Evolutionary conservation across 92 coral and sea anemone species (phyloP), one percentile per base, ranked within the genome.

Genomic region (Isaurus tuberculatus): DNA sequence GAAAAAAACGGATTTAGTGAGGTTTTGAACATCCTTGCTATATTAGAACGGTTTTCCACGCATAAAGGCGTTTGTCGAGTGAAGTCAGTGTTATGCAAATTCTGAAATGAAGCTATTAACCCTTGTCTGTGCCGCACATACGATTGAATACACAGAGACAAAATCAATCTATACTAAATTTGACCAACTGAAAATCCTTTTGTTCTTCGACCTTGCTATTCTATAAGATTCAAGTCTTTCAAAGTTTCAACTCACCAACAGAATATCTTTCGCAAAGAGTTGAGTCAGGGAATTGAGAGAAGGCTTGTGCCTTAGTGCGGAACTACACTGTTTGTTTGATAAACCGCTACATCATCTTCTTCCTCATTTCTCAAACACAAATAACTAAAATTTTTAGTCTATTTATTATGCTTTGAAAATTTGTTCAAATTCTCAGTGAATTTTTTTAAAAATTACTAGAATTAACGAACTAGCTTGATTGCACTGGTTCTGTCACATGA

Each of bases 61-160:
- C 69, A 26, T 16, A 63, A 26, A 27, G 8, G 32, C 2, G 34
- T 63, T 63, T 63, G 69, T 63, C 33, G 69, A 63, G 69, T 63
- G 69, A 16, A 5, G 36, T 26, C 27, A 63, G 36, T 63, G 69
- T 63, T 63, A 63, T 63, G 69, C 32, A 63, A 63, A 63, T 25
- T 40, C 11, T 40, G 46, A 40, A 40, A 40, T 13, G 15, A 0
- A 29, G 2, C 26, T 10, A 11, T 29, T 15, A 63, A 27, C 27
- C 14, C 14, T 29, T 8, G 29, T 25, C 29, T 63, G n/a, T 63
- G 26, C 14, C 13, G 7, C 9, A 63, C 19, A 29, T 13, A 11
- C 10, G 15, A 10, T 13, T 17, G 4, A 55, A 63, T 4, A 63
- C 27, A 10, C 32, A 0, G 19, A 63, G 69, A 63, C 26, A 63